phyloP scores from a whole-genome alignment of 2,797 vertebrate genomes.

The Coregonus ussuriensis region DNA sequence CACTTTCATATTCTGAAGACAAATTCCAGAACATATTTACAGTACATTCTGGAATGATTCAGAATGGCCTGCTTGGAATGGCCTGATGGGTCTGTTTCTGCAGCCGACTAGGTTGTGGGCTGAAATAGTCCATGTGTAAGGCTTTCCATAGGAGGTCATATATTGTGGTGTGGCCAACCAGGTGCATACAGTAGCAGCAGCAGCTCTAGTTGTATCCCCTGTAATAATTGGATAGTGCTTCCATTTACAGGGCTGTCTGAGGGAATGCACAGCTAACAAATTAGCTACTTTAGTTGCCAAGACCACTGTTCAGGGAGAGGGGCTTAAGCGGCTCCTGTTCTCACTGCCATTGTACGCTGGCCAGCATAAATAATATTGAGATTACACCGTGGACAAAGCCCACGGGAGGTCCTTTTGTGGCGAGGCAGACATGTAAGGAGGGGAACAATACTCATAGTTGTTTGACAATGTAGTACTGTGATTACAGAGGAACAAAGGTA shows the following conservation, averaged over 20 bases:
- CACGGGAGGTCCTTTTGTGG: slow-evolving; percentile 28
- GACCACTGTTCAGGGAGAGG: slow-evolving; percentile 53
- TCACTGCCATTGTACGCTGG: slow-evolving; percentile 45
- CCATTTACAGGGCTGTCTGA: slow-evolving; percentile 57
- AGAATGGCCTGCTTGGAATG: background rate
- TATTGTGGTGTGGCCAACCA: slow-evolving; percentile 41
- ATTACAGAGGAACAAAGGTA: background rate
- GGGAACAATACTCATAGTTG: slow-evolving; percentile 24
- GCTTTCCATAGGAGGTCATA: slow-evolving; percentile 33
- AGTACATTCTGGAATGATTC: background rate
- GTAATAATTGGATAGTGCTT: slow-evolving; percentile 63
- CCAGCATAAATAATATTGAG: slow-evolving; percentile 64
- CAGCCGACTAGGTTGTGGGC: background rate
- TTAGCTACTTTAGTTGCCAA: slow-evolving; percentile 63
- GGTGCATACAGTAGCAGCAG: background rate
- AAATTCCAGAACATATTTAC: background rate
- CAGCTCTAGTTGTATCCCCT: slow-evolving; percentile 49
- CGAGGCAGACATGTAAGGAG: slow-evolving; percentile 18
- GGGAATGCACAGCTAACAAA: slow-evolving; percentile 62
- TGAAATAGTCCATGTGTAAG: background rate
- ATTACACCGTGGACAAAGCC: slow-evolving; percentile 30
- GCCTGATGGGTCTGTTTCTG: background rate
- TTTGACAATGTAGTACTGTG: slow-evolving; percentile 13
- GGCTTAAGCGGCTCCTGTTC: slow-evolving; percentile 60
- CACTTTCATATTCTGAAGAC: background rate